These are phyloP conservation scores for Sebastes trivittatus DNA, from an alignment of 2,797 vertebrate genomes.

Conservation along the genomic window DNA sequence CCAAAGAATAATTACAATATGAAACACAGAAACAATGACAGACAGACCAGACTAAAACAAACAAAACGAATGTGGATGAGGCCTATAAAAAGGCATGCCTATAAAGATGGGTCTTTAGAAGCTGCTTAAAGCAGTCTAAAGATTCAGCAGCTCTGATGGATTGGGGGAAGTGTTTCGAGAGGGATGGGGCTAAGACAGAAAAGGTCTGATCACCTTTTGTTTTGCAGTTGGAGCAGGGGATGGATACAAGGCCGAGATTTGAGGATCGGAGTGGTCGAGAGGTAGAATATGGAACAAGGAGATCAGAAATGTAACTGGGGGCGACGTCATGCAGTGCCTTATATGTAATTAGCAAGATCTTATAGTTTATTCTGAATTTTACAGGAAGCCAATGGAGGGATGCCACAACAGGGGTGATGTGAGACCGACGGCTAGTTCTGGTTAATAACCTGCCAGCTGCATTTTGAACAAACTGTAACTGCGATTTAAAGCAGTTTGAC, in stretches of 20 bases:
- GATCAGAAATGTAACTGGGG: too few relatives aligned
- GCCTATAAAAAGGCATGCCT: not conserved
- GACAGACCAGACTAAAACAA: not conserved
- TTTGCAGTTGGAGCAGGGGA: not conserved
- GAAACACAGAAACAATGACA: not conserved
- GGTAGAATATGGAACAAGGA: too few relatives aligned
- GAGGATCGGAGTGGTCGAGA: too few relatives aligned
- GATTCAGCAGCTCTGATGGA: not conserved
- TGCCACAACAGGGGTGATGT: accelerated
- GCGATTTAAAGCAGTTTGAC: too few relatives aligned
- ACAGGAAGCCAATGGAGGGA: too few relatives aligned
- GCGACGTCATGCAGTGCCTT: too few relatives aligned
- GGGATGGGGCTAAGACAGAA: not conserved
- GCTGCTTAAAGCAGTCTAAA: not conserved
- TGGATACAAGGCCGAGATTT: not conserved
- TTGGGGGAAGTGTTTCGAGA: not conserved
- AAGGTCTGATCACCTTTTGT: not conserved
- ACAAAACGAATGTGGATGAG: not conserved
- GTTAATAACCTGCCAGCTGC: too few relatives aligned
- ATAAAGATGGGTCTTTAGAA: not conserved
- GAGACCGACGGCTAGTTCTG: too few relatives aligned
- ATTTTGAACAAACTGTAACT: too few relatives aligned
- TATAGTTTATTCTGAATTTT: not conserved
- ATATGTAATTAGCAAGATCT: too few relatives aligned
- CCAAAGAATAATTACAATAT: not conserved